These are phyloP conservation scores for Limonius californicus DNA, from an alignment of 1,140 invertebrate genomes.

Conservation along the genomic window DNA sequence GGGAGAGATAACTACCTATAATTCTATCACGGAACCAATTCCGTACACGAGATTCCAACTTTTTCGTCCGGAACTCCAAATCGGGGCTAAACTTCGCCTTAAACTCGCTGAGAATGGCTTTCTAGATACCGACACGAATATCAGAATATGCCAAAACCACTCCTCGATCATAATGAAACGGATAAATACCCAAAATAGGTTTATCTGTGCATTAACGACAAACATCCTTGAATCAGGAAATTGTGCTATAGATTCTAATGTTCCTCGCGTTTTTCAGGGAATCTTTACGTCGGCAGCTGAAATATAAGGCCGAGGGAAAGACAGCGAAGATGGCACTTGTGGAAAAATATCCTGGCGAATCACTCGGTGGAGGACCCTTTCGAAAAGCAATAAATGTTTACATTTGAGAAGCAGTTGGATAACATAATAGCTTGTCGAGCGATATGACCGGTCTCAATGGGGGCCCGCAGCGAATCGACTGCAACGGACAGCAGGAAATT, in stretches of 20 bases:
- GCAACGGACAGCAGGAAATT: constrained; percentile 36
- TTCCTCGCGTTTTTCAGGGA: not conserved
- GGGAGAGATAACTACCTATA: constrained; percentile 33
- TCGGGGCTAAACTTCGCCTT: too few relatives aligned
- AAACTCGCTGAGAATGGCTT: too few relatives aligned
- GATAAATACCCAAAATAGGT: constrained; percentile 28
- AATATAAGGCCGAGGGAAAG: too few relatives aligned
- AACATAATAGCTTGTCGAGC: constrained; percentile 36
- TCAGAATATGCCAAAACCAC: constrained; percentile 27
- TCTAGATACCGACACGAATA: too few relatives aligned
- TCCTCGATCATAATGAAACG: constrained; percentile 18
- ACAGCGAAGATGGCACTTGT: too few relatives aligned
- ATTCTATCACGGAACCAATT: constrained; percentile 31
- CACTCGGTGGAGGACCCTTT: constrained; percentile 23
- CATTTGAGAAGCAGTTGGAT: constrained; percentile 31
- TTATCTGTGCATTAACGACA: constrained; percentile 27
- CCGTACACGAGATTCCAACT: constrained; percentile 12
- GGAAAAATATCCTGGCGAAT: constrained; percentile 4
- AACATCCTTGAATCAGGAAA: constrained; percentile 18
- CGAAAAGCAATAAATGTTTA: constrained; percentile 37
- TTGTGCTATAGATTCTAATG: constrained; percentile 9
- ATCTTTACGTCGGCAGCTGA: not conserved
- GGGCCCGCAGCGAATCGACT: constrained; percentile 24
- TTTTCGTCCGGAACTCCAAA: not conserved
- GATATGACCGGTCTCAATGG: constrained; percentile 33